A percentile compares a stretch with the other conserved stretches of the same genome.
Evolutionary conservation across 2,888 invertebrate species (phyloP).

Genomic region (Embidobia sp.): DNA sequence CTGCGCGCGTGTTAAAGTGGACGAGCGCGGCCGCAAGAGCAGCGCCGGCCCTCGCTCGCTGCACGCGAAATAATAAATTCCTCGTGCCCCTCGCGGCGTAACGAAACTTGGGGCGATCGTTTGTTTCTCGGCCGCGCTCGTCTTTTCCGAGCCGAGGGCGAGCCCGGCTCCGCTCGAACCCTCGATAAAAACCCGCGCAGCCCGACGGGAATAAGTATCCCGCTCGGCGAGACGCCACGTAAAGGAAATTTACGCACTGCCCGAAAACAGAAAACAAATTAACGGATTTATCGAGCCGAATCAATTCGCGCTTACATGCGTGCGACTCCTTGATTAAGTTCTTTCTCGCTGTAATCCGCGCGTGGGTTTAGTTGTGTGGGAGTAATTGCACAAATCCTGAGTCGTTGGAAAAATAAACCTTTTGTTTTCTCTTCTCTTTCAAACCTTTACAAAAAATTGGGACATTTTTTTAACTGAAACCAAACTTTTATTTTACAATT

Average conservation of each 20-base stretch:
- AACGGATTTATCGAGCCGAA: slow-evolving; percentile 41
- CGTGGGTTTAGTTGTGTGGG: too few species aligned
- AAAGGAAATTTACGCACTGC: slow-evolving; percentile 54
- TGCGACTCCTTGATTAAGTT: too few species aligned
- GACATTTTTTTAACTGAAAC: too few species aligned
- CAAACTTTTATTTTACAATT: too few species aligned
- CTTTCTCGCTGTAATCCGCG: too few species aligned
- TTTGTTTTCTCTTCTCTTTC: too few species aligned
- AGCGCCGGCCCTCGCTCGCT: slow-evolving; percentile 44
- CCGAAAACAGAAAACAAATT: slow-evolving; percentile 52
- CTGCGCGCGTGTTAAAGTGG: slow-evolving; percentile 78
- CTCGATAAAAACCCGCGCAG: slow-evolving; percentile 54
- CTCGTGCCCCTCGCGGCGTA: slow-evolving; percentile 66
- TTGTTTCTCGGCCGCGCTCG: slow-evolving; percentile 57
- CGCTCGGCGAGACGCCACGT: slow-evolving; percentile 43
- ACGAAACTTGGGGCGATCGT: slow-evolving; percentile 70
- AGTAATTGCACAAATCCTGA: too few species aligned
- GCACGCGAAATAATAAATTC: slow-evolving; percentile 75
- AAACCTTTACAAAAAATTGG: too few species aligned
- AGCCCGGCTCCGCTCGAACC: slow-evolving; percentile 34
- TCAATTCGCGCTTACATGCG: slow-evolving; percentile 24
- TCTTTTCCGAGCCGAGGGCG: slow-evolving; percentile 55
- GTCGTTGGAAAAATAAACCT: too few species aligned
- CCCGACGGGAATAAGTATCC: slow-evolving; percentile 53
- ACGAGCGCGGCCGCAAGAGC: slow-evolving; percentile 76